These are phyloP conservation scores for Pyrgilauda ruficollis DNA, from an alignment of 2,113 vertebrate genomes.

Conservation along the genomic window DNA sequence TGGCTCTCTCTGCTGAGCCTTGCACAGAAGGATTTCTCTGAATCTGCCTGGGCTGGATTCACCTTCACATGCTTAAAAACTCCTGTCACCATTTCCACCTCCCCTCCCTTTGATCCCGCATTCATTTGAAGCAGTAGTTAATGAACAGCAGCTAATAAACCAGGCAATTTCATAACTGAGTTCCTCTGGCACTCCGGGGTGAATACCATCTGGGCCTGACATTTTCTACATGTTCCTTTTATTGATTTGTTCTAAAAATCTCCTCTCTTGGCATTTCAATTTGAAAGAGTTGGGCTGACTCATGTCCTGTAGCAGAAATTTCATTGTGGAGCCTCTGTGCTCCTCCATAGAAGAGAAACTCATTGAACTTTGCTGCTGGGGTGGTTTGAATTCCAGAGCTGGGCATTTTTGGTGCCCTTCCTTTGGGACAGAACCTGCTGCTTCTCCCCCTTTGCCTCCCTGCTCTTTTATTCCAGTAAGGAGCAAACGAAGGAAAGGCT, in stretches of 20 bases:
- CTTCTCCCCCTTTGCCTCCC: background rate
- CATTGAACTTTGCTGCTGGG: background rate
- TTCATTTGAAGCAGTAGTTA: conserved; percentile 52
- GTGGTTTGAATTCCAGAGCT: background rate
- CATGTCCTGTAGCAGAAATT: conserved; percentile 29
- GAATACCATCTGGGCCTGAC: conserved; percentile 65
- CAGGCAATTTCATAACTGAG: conserved; percentile 59
- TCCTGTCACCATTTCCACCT: background rate
- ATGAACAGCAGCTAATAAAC: conserved; percentile 59
- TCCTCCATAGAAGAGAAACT: background rate
- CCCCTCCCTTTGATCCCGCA: background rate
- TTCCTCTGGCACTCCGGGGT: conserved; percentile 45
- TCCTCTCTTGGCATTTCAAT: conserved; percentile 55
- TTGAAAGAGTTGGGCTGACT: conserved; percentile 57
- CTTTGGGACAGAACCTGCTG: background rate
- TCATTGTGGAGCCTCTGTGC: background rate
- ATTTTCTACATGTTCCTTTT: conserved; percentile 56
- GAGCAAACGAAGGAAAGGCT: background rate
- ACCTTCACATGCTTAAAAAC: background rate
- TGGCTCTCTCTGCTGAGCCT: background rate
- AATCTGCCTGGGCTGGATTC: background rate
- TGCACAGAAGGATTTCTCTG: background rate
- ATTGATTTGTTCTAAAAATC: conserved; percentile 63
- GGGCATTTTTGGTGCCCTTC: background rate
- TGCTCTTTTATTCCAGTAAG: background rate